These are phyloP conservation scores for Ctenodactylus gundi DNA, from an alignment of 2,113 vertebrate species.

Conservation along the genomic window DNA sequence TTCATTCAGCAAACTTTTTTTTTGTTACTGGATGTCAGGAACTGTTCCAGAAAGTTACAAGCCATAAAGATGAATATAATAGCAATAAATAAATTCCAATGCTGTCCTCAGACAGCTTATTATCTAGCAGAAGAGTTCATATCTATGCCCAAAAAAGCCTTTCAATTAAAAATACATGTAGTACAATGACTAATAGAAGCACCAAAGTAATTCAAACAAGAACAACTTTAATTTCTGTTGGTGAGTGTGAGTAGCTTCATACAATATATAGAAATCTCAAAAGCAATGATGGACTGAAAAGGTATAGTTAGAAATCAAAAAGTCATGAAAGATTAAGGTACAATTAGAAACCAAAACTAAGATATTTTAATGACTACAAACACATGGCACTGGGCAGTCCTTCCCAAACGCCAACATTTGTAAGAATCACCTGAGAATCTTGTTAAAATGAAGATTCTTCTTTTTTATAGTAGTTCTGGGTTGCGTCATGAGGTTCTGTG, in stretches of 20 bases:
- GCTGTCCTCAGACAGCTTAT: neutral
- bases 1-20: neutral
- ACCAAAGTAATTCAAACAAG: neutral
- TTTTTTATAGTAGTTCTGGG: neutral
- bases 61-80: neutral
- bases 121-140: constrained; percentile 9
- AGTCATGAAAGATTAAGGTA: neutral
- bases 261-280: neutral
- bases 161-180: constrained; percentile 2
- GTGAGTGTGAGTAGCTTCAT: neutral
- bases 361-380: neutral
- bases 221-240: neutral
- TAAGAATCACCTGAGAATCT: neutral
- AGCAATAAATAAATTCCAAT: neutral
- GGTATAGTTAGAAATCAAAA: neutral
- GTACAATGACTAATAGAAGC: neutral
- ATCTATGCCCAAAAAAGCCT: neutral
- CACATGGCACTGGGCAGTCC: neutral
- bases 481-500: neutral
- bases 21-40: neutral
- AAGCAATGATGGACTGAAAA: neutral
- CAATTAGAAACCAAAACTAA: neutral
- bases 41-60: neutral
- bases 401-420: neutral
- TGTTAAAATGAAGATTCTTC: neutral